Evolutionary conservation across 2,113 vertebrate genomes (phyloP).

Genomic region (Synodontis membranacea): DNA sequence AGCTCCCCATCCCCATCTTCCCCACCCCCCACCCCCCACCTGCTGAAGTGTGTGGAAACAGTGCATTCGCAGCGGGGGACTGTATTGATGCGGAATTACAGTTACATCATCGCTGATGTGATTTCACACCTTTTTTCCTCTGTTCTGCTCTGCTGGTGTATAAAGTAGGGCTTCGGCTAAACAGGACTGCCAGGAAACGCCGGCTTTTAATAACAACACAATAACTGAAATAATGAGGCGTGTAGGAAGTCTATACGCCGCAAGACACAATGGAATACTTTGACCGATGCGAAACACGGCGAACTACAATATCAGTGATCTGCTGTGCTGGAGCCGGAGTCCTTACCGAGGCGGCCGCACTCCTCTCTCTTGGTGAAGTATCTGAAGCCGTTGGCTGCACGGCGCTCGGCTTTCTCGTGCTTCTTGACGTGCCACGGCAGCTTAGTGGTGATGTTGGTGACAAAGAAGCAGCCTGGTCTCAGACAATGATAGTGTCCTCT

Average conservation of each 20-base stretch:
- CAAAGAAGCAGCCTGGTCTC: slow-evolving; percentile 90
- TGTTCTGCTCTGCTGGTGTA: slow-evolving; percentile 13
- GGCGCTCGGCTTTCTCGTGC: slow-evolving; percentile 95
- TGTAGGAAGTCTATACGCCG: slow-evolving; percentile 8
- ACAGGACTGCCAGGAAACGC: slow-evolving; percentile 17
- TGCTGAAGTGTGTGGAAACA: slow-evolving; percentile 45
- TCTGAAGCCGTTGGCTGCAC: slow-evolving; percentile 96
- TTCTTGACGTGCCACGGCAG: slow-evolving; percentile 98
- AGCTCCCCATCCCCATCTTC: too few relatives aligned
- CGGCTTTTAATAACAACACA: slow-evolving; percentile 17
- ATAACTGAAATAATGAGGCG: slow-evolving; percentile 33
- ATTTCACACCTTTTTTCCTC: slow-evolving; percentile 50
- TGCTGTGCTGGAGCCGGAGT: neutral
- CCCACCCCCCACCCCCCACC: slow-evolving; percentile 15
- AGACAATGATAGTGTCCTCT: slow-evolving; percentile 98
- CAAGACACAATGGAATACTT: neutral
- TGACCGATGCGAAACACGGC: neutral
- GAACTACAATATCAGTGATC: neutral
- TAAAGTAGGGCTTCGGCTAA: neutral
- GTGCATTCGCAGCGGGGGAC: slow-evolving; percentile 24
- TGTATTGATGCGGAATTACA: slow-evolving; percentile 33
- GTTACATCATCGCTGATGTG: slow-evolving; percentile 47
- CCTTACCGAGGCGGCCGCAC: slow-evolving; percentile 89
- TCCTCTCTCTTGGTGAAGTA: slow-evolving; percentile 98
- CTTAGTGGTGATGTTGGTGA: slow-evolving; percentile 99